Evolutionary conservation across 2,797 vertebrate genomes (phyloP), one percentile per base, ranked within the genome.

Genomic region (Pampus argenteus): DNA sequence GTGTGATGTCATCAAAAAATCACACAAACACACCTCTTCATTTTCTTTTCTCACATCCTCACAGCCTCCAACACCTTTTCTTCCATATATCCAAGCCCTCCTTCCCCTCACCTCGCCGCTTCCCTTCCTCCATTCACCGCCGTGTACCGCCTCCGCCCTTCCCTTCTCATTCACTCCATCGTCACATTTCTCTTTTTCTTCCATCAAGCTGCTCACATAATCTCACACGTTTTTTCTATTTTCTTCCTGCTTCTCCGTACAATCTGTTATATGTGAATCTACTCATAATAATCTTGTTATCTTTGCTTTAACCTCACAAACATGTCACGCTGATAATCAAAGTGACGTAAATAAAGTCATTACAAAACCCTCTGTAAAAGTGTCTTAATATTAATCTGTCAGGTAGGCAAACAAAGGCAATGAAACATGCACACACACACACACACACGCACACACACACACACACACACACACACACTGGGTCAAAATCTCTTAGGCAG

Each of bases 391-490:
- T n/a, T n/a, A n/a, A n/a, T n/a, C n/a, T n/a, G n/a, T n/a, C n/a
- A n/a, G n/a, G n/a, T n/a, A n/a, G n/a, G n/a, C 70, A 85, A 77
- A 83, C 68, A 52, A 78, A 82, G 74, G 61, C 52, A 72, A 52
- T 38, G 60, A 73, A 59, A 66, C 22, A 57, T 73, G 47, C 59
- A 25, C 47, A 26, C 15, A 15, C 61, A 59, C 75, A 83, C 59
- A 67, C 58, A 56, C 67, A 54, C 75, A 83, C 59, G 65, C 58
- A 56, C 67, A 54, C 60, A 47, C 52, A 34, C 51, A 31, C 26
- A 71, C 34, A 58, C 56, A 36, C 52, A 55, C 52, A 55, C 51
- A 11, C 36, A 40, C 36, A 44, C 14, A 36, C 22, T 0, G n/a
- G 55, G 56, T 76, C 59, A 66, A 45, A 71, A 82, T 74, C 56